Conservation (phyloP, 2,888 invertebrate genomes). For the Podabrus alpinus region DNA sequence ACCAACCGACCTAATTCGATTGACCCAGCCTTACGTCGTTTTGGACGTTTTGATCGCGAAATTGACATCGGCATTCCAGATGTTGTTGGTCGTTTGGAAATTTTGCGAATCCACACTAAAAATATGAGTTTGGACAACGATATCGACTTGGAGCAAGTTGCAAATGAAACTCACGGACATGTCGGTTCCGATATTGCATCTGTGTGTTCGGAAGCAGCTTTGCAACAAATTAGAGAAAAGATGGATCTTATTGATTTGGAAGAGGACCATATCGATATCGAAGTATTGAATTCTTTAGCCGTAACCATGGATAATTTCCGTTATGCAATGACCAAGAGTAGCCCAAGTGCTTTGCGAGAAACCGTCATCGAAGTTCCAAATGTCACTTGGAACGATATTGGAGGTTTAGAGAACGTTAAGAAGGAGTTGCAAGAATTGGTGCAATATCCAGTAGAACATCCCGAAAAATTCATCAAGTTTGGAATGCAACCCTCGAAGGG, state of each 20-base stretch:
- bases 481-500: slow-evolving; percentile 99
- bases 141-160: slow-evolving; percentile 97
- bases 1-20: slow-evolving; percentile 99
- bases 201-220: slow-evolving; percentile 96
- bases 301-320: slow-evolving; percentile 99
- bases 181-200: slow-evolving; percentile 99
- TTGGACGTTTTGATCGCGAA: slow-evolving; percentile 98
- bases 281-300: slow-evolving; percentile 92
- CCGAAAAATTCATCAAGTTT: slow-evolving; percentile 99
- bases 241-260: slow-evolving; percentile 99
- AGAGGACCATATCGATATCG: slow-evolving; percentile 99
- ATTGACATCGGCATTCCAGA: no score
- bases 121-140: slow-evolving; percentile 99
- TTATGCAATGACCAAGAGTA: slow-evolving; percentile 99
- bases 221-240: slow-evolving; percentile 99
- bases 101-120: slow-evolving; percentile 98
- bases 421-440: slow-evolving; percentile 97
- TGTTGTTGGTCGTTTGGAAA: slow-evolving; percentile 95
- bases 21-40: slow-evolving; percentile 95
- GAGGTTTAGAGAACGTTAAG: slow-evolving; percentile 95
- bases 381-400: slow-evolving; percentile 96
- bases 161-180: slow-evolving; percentile 98
- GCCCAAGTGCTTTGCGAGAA: slow-evolving; percentile 97
- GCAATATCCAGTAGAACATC: slow-evolving; percentile 99
- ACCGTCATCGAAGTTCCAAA: slow-evolving; percentile 99